Evolutionary conservation across 1,140 invertebrate genomes (phyloP).

Genomic region (Spodoptera frugiperda): DNA sequence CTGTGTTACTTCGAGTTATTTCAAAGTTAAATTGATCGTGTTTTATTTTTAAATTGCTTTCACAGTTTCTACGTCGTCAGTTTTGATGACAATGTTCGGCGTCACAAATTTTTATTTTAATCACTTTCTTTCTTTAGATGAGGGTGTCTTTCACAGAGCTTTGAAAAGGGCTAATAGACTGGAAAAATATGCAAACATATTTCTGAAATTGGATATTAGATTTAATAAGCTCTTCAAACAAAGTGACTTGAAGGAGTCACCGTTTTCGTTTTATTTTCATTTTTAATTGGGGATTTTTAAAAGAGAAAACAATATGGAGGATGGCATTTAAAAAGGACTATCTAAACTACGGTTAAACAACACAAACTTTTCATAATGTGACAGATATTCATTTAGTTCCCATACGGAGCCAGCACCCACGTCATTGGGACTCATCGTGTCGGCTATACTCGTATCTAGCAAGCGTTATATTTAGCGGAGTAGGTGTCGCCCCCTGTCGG

Average conservation of each 20-base stretch:
- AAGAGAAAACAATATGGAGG: no score
- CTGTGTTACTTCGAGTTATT: slow-evolving; percentile 20
- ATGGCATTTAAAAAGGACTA: no score
- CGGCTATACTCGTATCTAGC: not conserved
- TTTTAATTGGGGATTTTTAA: no score
- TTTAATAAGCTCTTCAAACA: no score
- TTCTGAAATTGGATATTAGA: no score
- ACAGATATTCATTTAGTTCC: not conserved
- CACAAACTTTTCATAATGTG: not conserved
- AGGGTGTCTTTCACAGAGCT: no score
- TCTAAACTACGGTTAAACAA: no score
- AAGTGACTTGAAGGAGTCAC: no score
- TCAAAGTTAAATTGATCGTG: slow-evolving; percentile 45
- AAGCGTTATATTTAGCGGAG: slow-evolving; percentile 23
- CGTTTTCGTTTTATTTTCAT: no score
- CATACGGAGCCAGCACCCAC: not conserved
- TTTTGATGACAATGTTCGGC: slow-evolving; percentile 25
- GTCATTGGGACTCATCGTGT: not conserved
- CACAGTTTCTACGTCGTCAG: slow-evolving; percentile 23
- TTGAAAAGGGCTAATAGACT: no score
- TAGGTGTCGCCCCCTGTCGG: not conserved
- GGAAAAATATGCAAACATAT: no score
- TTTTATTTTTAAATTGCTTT: slow-evolving; percentile 44
- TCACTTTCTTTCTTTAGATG: slow-evolving; percentile 3
- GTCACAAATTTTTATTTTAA: slow-evolving; percentile 19